Evolutionary conservation across 2,113 vertebrate genomes (phyloP), one percentile per base, ranked within the genome.

Genomic region (Perccottus glenii): DNA sequence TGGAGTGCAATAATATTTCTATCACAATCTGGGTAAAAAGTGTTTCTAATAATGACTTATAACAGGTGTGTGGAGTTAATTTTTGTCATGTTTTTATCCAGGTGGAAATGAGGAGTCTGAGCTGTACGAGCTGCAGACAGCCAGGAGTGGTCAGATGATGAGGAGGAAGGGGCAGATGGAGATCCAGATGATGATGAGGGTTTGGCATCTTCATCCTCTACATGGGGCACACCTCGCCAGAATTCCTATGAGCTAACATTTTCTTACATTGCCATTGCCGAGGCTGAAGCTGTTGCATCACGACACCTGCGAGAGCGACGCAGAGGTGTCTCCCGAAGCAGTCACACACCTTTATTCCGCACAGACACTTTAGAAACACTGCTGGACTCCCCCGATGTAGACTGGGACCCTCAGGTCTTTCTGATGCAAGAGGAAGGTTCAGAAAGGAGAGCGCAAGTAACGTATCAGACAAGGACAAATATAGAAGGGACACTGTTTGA

Each of bases 51-150:
- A n/a, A n/a, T n/a, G n/a, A n/a, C n/a, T n/a, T n/a, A n/a, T 27
- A 27, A 27, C 19, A 27, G 19, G 19, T 27, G 19, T 27, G 19
- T 27, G 19, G 19, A 27, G 19, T 27, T n/a, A 3, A 27, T 27
- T 27, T 27, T 27, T 27, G 19, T 47, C 47, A 14, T 71, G 43
- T 50, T 36, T 70, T 43, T 9, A 42, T 67, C 47, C 77, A 96
- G 95, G 94, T 60, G 95, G 93, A 66, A 95, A 95, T 5, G 95
- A 96, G 52, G 95, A 96, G 82, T 95, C 94, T 0, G 95, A 96
- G 82, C 90, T 95, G 62, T 94, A 90, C 0, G 94, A 96, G 67
- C 89, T 96, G 79, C 94, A 94, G 60, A 95, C 94, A 12, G 94
- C 95, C 51, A 91, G 92, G 95, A 96, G 56, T 96, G 94, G 93